phyloP scores from a whole-genome alignment of 2,113 vertebrate genomes.

The Bufo bufo region DNA sequence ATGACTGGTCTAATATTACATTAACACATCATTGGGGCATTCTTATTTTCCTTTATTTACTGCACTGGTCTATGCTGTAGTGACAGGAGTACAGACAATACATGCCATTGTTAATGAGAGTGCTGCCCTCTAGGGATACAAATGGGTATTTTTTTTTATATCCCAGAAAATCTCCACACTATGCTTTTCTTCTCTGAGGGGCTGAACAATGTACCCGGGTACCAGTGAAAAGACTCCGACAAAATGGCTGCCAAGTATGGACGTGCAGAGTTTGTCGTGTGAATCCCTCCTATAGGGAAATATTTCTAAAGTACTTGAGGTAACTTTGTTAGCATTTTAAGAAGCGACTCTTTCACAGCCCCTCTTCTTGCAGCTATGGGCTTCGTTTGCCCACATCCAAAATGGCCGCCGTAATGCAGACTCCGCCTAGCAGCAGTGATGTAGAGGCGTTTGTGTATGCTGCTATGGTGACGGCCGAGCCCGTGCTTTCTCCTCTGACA shows the following conservation, averaged over 20 bases:
- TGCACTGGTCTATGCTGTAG: too few species aligned
- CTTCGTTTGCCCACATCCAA: not conserved
- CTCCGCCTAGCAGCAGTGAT: not conserved
- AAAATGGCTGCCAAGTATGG: not conserved
- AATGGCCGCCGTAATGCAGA: not conserved
- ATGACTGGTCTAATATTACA: not conserved
- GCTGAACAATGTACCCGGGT: too few species aligned
- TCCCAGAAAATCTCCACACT: not conserved
- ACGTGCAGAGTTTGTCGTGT: not conserved
- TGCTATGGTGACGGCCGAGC: slow-evolving; percentile 7
- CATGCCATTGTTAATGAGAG: not conserved
- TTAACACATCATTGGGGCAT: too few species aligned
- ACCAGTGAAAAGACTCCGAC: not conserved
- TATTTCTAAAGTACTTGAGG: not conserved
- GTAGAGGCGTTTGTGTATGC: slow-evolving; percentile 2
- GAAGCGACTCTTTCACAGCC: not conserved
- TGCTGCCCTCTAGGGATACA: not conserved
- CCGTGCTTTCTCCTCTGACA: not conserved
- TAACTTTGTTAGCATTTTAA: not conserved
- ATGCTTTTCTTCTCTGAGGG: too few species aligned
- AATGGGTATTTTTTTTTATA: not conserved
- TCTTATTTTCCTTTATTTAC: too few species aligned
- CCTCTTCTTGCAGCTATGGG: not conserved
- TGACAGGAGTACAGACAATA: not conserved
- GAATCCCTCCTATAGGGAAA: not conserved